Conservation (phyloP, 2,113 vertebrate genomes). For the Notarius quadriscutis region DNA sequence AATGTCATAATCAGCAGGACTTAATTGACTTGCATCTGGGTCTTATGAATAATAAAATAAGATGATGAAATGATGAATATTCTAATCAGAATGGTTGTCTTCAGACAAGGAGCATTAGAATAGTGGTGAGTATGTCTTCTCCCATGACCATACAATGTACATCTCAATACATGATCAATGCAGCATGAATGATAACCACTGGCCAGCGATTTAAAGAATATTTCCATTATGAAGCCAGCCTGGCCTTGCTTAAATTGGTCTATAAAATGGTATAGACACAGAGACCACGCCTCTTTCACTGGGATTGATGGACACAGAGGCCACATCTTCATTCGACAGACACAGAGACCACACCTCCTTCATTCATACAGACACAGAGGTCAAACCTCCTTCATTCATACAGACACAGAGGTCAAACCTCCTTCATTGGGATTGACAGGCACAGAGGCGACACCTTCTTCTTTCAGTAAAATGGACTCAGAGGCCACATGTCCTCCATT, state of each 20-base stretch:
- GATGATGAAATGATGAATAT: conserved; percentile 52
- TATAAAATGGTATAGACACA: neutral
- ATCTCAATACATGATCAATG: neutral
- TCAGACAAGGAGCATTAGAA: conserved; percentile 41
- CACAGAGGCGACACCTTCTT: neutral
- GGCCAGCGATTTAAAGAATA: neutral
- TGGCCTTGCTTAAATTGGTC: neutral
- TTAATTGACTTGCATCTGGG: conserved; percentile 55
- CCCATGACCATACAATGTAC: neutral
- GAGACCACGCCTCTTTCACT: neutral
- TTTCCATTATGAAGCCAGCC: neutral
- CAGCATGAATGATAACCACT: neutral
- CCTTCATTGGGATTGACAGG: neutral
- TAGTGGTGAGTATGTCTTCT: neutral
- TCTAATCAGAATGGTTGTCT: conserved; percentile 27
- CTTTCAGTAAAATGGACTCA: neutral
- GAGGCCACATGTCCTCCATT: neutral
- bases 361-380: neutral
- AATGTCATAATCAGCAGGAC: conserved; percentile 45
- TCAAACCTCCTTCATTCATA: neutral
- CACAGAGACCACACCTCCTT: neutral
- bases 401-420: neutral
- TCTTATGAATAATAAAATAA: conserved; percentile 57
- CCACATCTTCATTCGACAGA: neutral
- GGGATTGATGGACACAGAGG: neutral